Conservation (phyloP, 2,888 invertebrate species). For the Polydrusus tereticollis region DNA sequence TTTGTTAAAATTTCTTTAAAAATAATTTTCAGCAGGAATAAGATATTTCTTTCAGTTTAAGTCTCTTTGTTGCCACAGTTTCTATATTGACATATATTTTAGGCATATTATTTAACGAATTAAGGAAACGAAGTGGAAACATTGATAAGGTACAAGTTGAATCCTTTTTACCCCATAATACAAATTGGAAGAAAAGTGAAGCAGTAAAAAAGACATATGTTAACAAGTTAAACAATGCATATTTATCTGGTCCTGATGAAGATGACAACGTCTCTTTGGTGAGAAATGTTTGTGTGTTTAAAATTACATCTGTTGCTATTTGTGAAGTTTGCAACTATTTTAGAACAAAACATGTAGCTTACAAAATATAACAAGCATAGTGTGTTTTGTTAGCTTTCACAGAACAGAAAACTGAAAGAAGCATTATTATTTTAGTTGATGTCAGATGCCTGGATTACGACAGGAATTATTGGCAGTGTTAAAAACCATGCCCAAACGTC, state of each 20-base stretch:
- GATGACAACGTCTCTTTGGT: conserved; percentile 33
- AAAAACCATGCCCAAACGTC: conserved; percentile 56
- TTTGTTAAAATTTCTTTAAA: no score
- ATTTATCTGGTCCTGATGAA: conserved; percentile 25
- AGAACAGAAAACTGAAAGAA: no score
- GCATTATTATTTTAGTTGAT: conserved; percentile 29
- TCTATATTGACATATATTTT: background rate
- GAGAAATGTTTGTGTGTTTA: no score
- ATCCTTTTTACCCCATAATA: conserved; percentile 51
- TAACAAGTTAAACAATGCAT: conserved; percentile 34
- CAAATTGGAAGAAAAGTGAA: conserved; percentile 50
- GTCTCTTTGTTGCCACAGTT: no score
- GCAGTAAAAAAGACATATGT: conserved; percentile 41
- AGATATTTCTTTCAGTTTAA: no score
- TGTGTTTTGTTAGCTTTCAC: no score
- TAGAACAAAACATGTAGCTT: no score
- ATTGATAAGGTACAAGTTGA: conserved; percentile 22
- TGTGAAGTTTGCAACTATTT: no score
- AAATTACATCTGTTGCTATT: no score
- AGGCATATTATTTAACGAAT: conserved; percentile 30
- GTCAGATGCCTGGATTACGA: conserved; percentile 50
- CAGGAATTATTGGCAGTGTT: conserved; percentile 54
- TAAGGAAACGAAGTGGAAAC: conserved; percentile 3
- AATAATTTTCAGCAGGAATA: no score
- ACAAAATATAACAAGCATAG: no score